Evolutionary conservation across 1,140 invertebrate species (phyloP), one percentile per base, ranked within the genome.

Genomic region (Antheraea pernyi): DNA sequence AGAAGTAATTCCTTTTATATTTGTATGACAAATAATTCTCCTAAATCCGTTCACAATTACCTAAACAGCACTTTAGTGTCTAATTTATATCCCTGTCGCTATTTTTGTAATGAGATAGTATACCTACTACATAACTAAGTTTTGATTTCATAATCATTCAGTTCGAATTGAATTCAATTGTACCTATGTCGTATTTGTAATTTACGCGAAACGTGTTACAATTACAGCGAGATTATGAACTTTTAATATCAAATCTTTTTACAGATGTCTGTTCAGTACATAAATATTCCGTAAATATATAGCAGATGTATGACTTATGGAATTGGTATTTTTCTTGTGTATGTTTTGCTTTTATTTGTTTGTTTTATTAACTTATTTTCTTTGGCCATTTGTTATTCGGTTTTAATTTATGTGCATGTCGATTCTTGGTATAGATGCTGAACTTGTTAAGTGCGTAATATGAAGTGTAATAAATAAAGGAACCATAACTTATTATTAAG

Each of bases 351-450:
- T 85, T 80, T 72, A 78, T 83, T 86, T 82, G 78, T 82, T 87
- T 85, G 77, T 53, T 85, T 81, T 84, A 82, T 82, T 88, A 89
- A 90, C 84, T 85, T 89, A 87, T 86, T 86, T 76, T 74, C 67
- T 78, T 76, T 84, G 75, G 78, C 76, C 74, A 80, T 77, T 83
- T 82, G 75, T 81, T 79, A 77, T 77, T 86, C 83, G 79, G 81
- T 86, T 83, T 78, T 84, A 79, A 77, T 80, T 79, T 79, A 77
- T 71, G 73, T 80, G 79, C 79, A 78, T 86, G 80, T 84, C 72
- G 73, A 76, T 79, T 74, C 46, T 77, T 73, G 74, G 70, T 81
- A 72, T 79, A 77, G 73, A 72, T 59, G 78, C 75, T 75, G 76
- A 69, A 71, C 73, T 77, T 78, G 72, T 70, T 75, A 71, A 71